These are phyloP conservation scores for Dromococcyx pavoninus DNA, from an alignment of 2,797 vertebrate species.

Conservation along the genomic window DNA sequence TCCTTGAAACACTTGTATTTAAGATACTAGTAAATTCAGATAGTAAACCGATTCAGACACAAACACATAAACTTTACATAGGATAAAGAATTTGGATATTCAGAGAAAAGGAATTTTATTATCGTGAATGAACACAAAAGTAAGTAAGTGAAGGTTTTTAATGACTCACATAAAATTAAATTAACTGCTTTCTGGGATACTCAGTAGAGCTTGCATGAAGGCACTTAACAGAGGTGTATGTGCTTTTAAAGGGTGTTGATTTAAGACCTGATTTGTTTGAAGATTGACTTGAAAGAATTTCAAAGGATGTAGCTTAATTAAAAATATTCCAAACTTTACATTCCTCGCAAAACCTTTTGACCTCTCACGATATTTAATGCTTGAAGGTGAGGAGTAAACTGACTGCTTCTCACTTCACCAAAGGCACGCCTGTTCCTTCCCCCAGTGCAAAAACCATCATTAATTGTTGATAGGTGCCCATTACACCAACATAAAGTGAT, in stretches of 20 bases:
- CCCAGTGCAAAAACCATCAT: conserved; percentile 39
- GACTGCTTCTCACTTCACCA: conserved; percentile 58
- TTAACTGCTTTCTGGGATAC: not conserved
- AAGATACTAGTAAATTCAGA: not conserved
- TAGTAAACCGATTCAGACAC: not conserved
- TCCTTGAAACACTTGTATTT: not conserved
- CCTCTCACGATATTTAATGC: conserved; percentile 60
- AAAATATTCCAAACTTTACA: conserved; percentile 64
- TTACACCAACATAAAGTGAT: conserved; percentile 50
- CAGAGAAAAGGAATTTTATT: not conserved
- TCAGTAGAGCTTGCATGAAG: not conserved
- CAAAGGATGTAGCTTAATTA: conserved; percentile 58
- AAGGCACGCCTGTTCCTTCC: conserved; percentile 50
- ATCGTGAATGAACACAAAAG: not conserved
- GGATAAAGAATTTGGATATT: not conserved
- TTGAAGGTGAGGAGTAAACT: conserved; percentile 65
- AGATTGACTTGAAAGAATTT: conserved; percentile 72
- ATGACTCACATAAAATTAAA: conserved; percentile 5
- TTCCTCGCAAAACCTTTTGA: conserved; percentile 70
- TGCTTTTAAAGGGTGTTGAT: conserved; percentile 55
- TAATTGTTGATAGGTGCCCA: conserved; percentile 63
- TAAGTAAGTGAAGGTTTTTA: not conserved
- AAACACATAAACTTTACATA: not conserved
- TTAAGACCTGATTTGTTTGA: conserved; percentile 61
- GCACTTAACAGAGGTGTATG: conserved; percentile 7